Conservation (phyloP, 2,888 invertebrate genomes). For the Cheilosia impressa region DNA sequence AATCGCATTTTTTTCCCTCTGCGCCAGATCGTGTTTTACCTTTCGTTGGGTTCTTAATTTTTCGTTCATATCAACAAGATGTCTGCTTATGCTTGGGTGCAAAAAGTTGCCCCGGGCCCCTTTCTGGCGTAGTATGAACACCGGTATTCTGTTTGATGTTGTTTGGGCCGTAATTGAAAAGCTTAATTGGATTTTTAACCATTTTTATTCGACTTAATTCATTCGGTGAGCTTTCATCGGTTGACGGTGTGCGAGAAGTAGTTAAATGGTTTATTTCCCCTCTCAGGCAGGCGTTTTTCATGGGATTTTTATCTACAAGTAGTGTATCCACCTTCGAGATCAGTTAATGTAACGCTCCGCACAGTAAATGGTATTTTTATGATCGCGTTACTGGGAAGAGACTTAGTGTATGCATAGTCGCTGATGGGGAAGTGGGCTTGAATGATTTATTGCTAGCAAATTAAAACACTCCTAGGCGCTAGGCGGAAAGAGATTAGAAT, state of each 20-base stretch:
- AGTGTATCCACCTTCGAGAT: conserved; percentile 65
- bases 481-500: conserved; percentile 2
- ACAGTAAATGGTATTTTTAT: conserved; percentile 61
- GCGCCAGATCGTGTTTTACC: conserved; percentile 55
- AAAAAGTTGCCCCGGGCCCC: conserved; percentile 19
- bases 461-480: background rate
- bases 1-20: conserved; percentile 55
- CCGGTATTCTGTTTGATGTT: conserved; percentile 65
- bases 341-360: conserved; percentile 47
- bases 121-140: conserved; percentile 47
- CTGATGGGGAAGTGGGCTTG: conserved; percentile 20
- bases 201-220: conserved; percentile 67
- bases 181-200: conserved; percentile 68
- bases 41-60: conserved; percentile 41
- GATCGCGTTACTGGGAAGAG: conserved; percentile 60
- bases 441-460: conserved; percentile 46
- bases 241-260: conserved; percentile 13
- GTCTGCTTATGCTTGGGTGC: conserved; percentile 54
- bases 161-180: conserved; percentile 56
- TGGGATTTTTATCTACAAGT: conserved; percentile 52
- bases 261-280: conserved; percentile 37
- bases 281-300: conserved; percentile 37
- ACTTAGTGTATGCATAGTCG: conserved; percentile 2
- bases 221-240: conserved; percentile 71
- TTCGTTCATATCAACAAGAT: conserved; percentile 45